Evolutionary conservation across 2,797 vertebrate species (phyloP).

Genomic region (Epinephelus awoara): DNA sequence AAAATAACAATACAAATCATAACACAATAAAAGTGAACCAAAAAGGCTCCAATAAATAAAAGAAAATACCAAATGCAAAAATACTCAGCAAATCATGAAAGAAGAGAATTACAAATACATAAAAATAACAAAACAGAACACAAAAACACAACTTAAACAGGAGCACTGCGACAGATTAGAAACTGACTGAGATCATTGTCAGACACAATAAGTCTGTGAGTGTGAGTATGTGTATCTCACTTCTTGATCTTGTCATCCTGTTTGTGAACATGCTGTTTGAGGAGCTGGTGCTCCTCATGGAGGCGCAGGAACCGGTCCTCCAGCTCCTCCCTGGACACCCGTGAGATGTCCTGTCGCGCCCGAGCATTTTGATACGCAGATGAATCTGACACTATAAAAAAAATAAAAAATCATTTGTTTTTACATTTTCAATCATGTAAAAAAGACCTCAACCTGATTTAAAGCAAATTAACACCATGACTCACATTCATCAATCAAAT

Average conservation of each 20-base stretch:
- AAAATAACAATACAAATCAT: too few relatives aligned
- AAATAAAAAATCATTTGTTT: neutral
- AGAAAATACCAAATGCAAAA: too few relatives aligned
- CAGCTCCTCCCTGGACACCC: constrained; percentile 88
- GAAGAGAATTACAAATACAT: too few relatives aligned
- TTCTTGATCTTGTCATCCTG: constrained; percentile 96
- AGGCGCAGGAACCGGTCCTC: constrained; percentile 91
- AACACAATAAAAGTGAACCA: too few relatives aligned
- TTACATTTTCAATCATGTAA: neutral
- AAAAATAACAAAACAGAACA: too few relatives aligned
- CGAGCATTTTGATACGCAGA: constrained; percentile 70
- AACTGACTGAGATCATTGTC: too few relatives aligned
- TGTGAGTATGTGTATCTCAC: constrained; percentile 69
- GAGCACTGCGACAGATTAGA: too few relatives aligned
- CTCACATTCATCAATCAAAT: too few relatives aligned
- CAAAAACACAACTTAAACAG: too few relatives aligned
- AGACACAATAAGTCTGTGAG: too few relatives aligned
- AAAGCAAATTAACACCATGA: neutral
- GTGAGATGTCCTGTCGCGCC: constrained; percentile 83
- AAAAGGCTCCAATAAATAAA: too few relatives aligned
- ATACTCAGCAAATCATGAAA: too few relatives aligned
- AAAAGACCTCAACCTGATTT: neutral
- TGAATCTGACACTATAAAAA: constrained; percentile 71
- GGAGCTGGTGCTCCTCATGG: constrained; percentile 88
- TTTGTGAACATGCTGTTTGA: constrained; percentile 90